Evolutionary conservation across 2,888 invertebrate species (phyloP), one percentile per base, ranked within the genome.

Genomic region (Lasioglossum marginatum): DNA sequence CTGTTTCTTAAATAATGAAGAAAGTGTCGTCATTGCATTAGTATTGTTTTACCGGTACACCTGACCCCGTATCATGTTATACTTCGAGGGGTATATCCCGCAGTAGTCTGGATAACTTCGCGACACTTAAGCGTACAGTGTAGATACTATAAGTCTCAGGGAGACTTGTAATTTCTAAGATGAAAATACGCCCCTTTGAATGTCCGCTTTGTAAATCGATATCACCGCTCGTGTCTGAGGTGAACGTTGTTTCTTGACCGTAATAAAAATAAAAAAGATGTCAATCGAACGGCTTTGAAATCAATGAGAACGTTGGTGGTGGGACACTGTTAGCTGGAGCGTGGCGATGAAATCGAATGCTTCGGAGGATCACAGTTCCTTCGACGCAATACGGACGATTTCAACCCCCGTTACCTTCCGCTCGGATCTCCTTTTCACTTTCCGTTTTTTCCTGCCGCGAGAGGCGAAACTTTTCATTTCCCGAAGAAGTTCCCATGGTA

Each of bases 401-500:
- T 37, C 27, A 23, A 8, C 23, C 3, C 12, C 34, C 4, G 10
- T 37, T 23, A 34, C 5, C 75, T 43, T 40, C 45, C 60, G 23
- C 74, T 52, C 52, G 19, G 71, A 78, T 74, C 78, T 82, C 45
- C 5, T 23, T 8, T 27, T 82, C 70, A 48, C 73, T 76, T 82
- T 82, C 75, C 63, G 52, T 43, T 31, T 43, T 12, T 37, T 23
- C 34, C n/a, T 37, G 31, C 63, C 27, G 57, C 85, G n/a, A 76
- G 48, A 60, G n/a, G 34, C 43, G 14, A 31, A 72, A 80, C 45
- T 52, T 80, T 80, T 45, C 37, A 19, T 66, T 27, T 57, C 79
- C 37, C 45, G 31, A 72, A 88, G 93, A 79, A 88, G 93, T 93
- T 92, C 89, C 92, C 92, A 93, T 93, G 92, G 93, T 88, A 92